Evolutionary conservation across 2,797 vertebrate genomes (phyloP), one percentile per base, ranked within the genome.

Genomic region (Neosalanx taihuensis): DNA sequence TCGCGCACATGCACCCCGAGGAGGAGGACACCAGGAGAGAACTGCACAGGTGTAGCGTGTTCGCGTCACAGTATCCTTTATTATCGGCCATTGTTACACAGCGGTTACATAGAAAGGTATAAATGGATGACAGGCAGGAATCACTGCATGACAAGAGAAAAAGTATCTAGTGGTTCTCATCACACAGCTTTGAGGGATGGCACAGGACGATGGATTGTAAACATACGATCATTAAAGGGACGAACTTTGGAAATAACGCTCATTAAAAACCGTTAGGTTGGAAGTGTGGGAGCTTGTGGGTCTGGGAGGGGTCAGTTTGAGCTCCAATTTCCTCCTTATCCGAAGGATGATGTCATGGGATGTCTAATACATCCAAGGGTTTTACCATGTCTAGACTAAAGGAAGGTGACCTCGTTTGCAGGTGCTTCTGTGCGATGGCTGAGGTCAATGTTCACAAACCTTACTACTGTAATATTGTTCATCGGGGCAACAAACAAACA

Each of bases 41-140:
- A 76, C 51, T 41, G 6, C 15, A 64, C 62, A 64, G 58, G 67
- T n/a, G 49, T 9, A 72, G 35, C 4, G 31, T 68, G 71, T 80
- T 78, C 79, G 73, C 23, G 72, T 91, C 87, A 87, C 85, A 90
- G 83, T 87, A 63, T 69, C 17, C 83, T 91, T 90, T 79, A 85
- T 74, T 87, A 84, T 83, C 77, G 79, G 81, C 76, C 70, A 56
- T 56, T 56, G 76, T 85, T 85, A 89, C 72, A 86, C 69, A 53
- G 57, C 75, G 53, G 77, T 79, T 81, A 82, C 83, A 86, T 70
- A 78, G 73, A 83, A 81, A 75, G 7, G 49, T 64, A 51, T 31
- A 67, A 17, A 29, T 10, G 6, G 75, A 81, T 83, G 23, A 30
- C 18, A 46, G 49, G 17, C 18, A 51, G 10, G 46, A 80, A 71